These are phyloP conservation scores for Mus spicilegus DNA, from an alignment of 2,113 vertebrate genomes.

Conservation along the genomic window DNA sequence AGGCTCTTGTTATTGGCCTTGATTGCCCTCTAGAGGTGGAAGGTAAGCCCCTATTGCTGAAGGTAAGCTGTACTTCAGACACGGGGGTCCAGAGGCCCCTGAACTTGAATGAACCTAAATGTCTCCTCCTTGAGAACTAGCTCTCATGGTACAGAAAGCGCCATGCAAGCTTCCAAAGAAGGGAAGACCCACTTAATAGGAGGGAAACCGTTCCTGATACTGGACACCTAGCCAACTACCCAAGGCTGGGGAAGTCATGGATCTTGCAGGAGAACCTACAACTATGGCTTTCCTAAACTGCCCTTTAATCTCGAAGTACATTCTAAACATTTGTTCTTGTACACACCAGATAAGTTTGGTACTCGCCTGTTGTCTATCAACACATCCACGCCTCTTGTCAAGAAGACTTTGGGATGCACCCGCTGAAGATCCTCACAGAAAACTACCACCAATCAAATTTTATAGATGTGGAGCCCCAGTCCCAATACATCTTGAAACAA, in stretches of 20 bases:
- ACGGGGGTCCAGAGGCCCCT: not conserved
- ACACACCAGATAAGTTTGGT: not conserved
- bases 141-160: not conserved
- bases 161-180: not conserved
- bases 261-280: not conserved
- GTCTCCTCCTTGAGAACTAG: not conserved
- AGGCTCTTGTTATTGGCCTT: not conserved
- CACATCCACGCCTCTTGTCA: not conserved
- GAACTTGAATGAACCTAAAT: not conserved
- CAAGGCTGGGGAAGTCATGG: not conserved
- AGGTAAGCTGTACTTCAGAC: not conserved
- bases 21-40: not conserved
- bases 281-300: too few relatives aligned
- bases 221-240: not conserved
- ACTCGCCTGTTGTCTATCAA: too few relatives aligned
- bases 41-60: not conserved
- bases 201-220: not conserved
- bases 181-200: not conserved
- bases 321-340: not conserved
- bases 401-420: not conserved
- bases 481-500: not conserved
- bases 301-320: not conserved
- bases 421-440: not conserved
- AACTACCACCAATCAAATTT: not conserved
- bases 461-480: not conserved